phyloP scores from a whole-genome alignment of 2,888 invertebrate genomes.

The Lasioglossum morio region DNA sequence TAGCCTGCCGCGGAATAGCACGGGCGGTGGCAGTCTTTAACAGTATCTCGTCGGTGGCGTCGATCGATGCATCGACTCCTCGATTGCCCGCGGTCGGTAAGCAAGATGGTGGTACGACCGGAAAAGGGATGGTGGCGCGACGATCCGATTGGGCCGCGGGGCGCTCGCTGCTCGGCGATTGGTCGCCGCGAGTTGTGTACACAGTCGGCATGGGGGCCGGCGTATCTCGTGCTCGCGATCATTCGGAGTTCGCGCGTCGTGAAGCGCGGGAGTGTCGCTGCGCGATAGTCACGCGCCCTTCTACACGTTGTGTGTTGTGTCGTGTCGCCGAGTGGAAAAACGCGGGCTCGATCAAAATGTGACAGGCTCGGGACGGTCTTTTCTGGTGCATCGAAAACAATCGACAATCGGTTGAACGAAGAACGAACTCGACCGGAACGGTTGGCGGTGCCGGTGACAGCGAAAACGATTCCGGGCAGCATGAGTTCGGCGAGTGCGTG shows the following conservation, averaged over 20 bases:
- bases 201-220: slow-evolving; percentile 29
- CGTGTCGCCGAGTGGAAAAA: slow-evolving; percentile 1
- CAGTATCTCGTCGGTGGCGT: too few relatives aligned
- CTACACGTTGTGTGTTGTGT: slow-evolving; percentile 27
- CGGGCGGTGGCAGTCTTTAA: too few relatives aligned
- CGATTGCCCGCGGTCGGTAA: slow-evolving; percentile 22
- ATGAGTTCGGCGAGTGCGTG: slow-evolving; percentile 50
- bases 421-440: slow-evolving; percentile 16
- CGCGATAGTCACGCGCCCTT: slow-evolving; percentile 37
- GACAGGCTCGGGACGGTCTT: slow-evolving; percentile 13
- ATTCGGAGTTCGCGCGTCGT: slow-evolving; percentile 65
- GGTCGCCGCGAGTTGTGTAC: slow-evolving; percentile 46
- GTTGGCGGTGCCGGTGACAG: not conserved
- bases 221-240: slow-evolving; percentile 41
- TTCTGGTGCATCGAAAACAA: not conserved
- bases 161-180: slow-evolving; percentile 15
- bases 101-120: not conserved
- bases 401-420: not conserved
- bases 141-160: slow-evolving; percentile 32
- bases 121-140: not conserved
- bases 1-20: too few relatives aligned
- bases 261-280: slow-evolving; percentile 32
- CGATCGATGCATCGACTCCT: slow-evolving; percentile 21
- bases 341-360: slow-evolving; percentile 54
- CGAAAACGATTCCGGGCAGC: slow-evolving; percentile 30